A percentile compares a stretch with the other conserved stretches of the same genome.
These are phyloP conservation scores for Nibea coibor DNA, from an alignment of 2,113 vertebrate species.

Conservation along the genomic window DNA sequence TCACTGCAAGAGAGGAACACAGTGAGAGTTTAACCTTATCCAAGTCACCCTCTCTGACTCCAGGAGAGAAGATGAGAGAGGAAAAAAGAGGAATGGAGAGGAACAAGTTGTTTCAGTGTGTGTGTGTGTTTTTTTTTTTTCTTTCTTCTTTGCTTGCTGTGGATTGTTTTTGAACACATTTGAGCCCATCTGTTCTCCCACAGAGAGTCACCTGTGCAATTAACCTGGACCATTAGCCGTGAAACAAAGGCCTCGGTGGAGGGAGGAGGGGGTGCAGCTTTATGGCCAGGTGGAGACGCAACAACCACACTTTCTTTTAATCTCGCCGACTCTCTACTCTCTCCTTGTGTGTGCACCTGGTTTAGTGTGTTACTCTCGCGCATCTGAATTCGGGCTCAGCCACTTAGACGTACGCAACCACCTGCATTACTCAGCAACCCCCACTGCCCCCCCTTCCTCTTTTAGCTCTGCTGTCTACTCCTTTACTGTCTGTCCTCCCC, in stretches of 20 bases:
- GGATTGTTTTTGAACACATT: slow-evolving; percentile 82
- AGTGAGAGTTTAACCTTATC: slow-evolving; percentile 66
- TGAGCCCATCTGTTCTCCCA: slow-evolving; percentile 82
- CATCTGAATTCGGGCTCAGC: slow-evolving; percentile 66
- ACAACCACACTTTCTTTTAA: slow-evolving; percentile 65
- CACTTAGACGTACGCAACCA: slow-evolving; percentile 44
- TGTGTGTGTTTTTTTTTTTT: background rate
- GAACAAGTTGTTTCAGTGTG: slow-evolving; percentile 18
- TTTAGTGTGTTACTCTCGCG: slow-evolving; percentile 63
- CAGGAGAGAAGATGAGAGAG: slow-evolving; percentile 47
- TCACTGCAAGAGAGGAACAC: slow-evolving; percentile 52
- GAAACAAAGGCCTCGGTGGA: slow-evolving; percentile 77
- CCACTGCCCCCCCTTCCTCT: slow-evolving; percentile 16
- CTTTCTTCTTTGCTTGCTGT: slow-evolving; percentile 39
- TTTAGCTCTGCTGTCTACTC: slow-evolving; percentile 35
- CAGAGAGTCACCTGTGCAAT: slow-evolving; percentile 84
- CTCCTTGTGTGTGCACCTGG: slow-evolving; percentile 54
- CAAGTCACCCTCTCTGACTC: slow-evolving; percentile 45
- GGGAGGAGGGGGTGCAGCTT: slow-evolving; percentile 53
- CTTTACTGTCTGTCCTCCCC: slow-evolving; percentile 47
- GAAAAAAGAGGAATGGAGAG: slow-evolving; percentile 19
- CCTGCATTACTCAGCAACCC: slow-evolving; percentile 56
- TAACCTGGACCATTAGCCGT: slow-evolving; percentile 81
- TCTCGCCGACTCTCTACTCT: slow-evolving; percentile 30
- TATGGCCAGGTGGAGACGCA: slow-evolving; percentile 78